Conservation (phyloP, 1,140 invertebrate species). For the Rhynchophorus ferrugineus region DNA sequence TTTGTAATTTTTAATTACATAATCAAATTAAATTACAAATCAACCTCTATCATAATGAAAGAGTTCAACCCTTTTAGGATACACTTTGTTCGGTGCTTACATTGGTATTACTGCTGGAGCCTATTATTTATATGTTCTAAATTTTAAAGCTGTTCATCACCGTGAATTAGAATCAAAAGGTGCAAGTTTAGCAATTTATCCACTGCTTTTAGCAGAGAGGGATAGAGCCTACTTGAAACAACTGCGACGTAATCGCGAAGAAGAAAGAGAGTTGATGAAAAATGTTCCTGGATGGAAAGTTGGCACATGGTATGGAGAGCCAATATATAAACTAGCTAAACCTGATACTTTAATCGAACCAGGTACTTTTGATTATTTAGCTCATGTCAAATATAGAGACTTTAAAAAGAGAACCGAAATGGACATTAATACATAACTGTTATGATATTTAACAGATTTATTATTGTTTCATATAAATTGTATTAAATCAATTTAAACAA, state of each 20-base stretch:
- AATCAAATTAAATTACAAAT: slow-evolving; percentile 17
- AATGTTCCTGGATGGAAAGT: slow-evolving; percentile 83
- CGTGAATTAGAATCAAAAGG: slow-evolving; percentile 67
- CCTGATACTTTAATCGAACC: slow-evolving; percentile 53
- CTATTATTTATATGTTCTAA: slow-evolving; percentile 52
- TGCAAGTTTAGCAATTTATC: slow-evolving; percentile 62
- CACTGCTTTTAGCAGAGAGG: slow-evolving; percentile 70
- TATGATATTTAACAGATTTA: background rate
- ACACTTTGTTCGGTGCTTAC: slow-evolving; percentile 51
- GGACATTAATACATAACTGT: too few species aligned
- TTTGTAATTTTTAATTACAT: slow-evolving; percentile 16
- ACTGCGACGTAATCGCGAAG: slow-evolving; percentile 68
- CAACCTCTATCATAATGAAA: too few species aligned
- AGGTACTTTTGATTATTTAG: slow-evolving; percentile 62
- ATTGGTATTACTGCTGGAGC: slow-evolving; percentile 50
- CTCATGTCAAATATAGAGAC: slow-evolving; percentile 48
- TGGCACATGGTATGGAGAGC: slow-evolving; percentile 78
- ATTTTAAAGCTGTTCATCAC: slow-evolving; percentile 44
- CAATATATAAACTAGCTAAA: slow-evolving; percentile 53
- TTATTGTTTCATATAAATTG: too few species aligned
- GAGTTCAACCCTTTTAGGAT: slow-evolving; percentile 47
- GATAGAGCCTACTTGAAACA: slow-evolving; percentile 78
- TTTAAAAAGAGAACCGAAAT: slow-evolving; percentile 43
- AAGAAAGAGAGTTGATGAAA: slow-evolving; percentile 79
- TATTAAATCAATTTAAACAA: too few species aligned